phyloP scores from a whole-genome alignment of 2,797 vertebrate genomes.

The Vespertilio murinus region DNA sequence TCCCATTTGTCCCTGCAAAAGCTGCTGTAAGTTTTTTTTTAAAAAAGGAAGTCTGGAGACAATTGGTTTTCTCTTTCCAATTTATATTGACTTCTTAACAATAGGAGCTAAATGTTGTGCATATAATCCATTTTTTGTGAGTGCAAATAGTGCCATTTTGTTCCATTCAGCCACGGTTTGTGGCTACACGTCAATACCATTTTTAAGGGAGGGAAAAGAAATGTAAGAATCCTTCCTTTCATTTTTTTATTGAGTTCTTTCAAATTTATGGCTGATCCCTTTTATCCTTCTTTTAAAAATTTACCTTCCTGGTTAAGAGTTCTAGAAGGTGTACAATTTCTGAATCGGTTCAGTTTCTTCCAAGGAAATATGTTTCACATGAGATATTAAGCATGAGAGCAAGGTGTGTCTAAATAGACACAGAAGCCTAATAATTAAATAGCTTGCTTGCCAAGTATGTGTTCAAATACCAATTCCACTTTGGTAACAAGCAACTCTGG shows the following conservation, averaged over 20 bases:
- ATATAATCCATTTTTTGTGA: neutral
- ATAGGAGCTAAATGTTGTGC: neutral
- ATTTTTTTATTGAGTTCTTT: neutral
- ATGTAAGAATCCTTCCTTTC: neutral
- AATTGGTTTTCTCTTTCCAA: neutral
- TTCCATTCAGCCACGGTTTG: neutral
- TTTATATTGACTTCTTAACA: constrained; percentile 2
- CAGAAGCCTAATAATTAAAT: neutral
- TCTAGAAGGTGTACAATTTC: constrained; percentile 18
- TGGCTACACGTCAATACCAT: neutral
- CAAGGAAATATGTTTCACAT: neutral
- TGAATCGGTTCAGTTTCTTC: constrained; percentile 19
- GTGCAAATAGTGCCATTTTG: neutral
- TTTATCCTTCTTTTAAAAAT: constrained; percentile 46
- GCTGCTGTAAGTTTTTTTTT: neutral
- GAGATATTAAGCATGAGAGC: neutral
- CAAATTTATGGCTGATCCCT: neutral
- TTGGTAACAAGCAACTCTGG: neutral
- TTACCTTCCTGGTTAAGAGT: neutral
- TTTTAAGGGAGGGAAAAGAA: neutral
- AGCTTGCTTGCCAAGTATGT: neutral
- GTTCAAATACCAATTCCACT: neutral
- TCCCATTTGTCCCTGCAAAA: neutral
- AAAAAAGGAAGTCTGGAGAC: neutral
- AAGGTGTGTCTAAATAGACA: neutral